Base-by-base conservation (phyloP, 1,140 invertebrate species). In the Neotoxoptera formosana region DNA sequence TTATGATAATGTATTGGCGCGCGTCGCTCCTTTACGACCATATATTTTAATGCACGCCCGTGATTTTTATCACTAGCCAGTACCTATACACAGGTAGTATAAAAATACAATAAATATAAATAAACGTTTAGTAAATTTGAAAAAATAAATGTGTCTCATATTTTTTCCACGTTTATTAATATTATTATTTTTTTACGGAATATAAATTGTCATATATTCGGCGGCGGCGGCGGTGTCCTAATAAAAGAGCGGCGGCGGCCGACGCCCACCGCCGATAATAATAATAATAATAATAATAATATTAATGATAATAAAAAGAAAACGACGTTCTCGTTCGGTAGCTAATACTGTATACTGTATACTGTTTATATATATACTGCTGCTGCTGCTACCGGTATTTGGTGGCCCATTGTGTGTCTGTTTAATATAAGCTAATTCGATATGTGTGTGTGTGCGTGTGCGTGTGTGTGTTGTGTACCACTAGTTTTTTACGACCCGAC, bases 391-490 rank as follows among this genome's bases (percentile, higher is more conserved):
- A 89, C 87, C 48, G 87, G 87, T 89, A 89, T 89, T 89, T 34
- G 87, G 87, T 89, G 34, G 47, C 23, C 87, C 87, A 89, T 89
- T 89, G 87, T 89, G 47, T 89, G 20, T 53, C 87, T 89, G 47
- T 89, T 89, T 53, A 53, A 88, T 88, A 88, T 88, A 53, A 89
- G 87, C 87, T 89, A 53, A 89, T 89, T 89, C 87, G 87, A 11
- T 21, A 51, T 89, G 30, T 51, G n/a, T n/a, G 87, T 53, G 48
- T 53, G n/a, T n/a, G n/a, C n/a, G n/a, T n/a, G n/a, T n/a, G n/a
- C n/a, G n/a, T n/a, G n/a, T n/a, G n/a, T n/a, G 87, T 53, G 48
- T 53, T 87, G 84, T 87, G 84, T 48, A 47, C 86, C 86, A 21
- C 48, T 53, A 89, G 86, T 89, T 89, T 89, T 87, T 89, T 89